These are phyloP conservation scores for Crotalus tigris DNA, from an alignment of 2,113 vertebrate genomes.

Conservation along the genomic window DNA sequence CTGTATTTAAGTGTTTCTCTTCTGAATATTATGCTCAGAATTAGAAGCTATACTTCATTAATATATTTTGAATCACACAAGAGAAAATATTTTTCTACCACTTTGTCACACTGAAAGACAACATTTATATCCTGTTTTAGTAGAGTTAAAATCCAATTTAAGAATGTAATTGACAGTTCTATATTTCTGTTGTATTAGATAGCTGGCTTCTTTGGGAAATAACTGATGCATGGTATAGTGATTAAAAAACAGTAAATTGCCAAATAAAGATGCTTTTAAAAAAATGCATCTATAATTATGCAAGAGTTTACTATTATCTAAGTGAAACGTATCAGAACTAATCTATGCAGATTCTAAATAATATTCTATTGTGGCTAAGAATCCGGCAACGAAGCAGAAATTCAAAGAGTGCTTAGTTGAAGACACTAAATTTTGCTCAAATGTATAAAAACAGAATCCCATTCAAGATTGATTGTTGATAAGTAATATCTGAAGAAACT, in stretches of 20 bases:
- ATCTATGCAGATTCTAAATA: background rate
- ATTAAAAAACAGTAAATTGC: background rate
- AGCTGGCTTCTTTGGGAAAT: constrained; percentile 19
- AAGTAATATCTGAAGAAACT: background rate
- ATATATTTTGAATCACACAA: background rate
- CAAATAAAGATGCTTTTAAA: background rate
- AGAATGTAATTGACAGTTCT: constrained; percentile 23
- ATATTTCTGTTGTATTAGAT: constrained; percentile 22
- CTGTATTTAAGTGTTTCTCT: background rate
- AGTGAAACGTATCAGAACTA: background rate
- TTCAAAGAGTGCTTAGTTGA: background rate
- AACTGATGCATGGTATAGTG: background rate
- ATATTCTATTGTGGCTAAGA: background rate
- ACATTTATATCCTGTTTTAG: background rate
- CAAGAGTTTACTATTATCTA: background rate
- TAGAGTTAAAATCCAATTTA: constrained; percentile 3
- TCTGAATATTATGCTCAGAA: background rate
- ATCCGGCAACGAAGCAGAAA: background rate
- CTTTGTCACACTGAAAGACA: background rate
- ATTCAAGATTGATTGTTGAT: background rate
- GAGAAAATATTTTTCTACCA: background rate
- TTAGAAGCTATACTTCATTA: constrained; percentile 2
- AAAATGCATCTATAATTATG: background rate
- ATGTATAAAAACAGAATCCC: background rate
- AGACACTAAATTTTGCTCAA: background rate